phyloP scores from a whole-genome alignment of 2,888 invertebrate genomes.

The Sisyra terminalis region DNA sequence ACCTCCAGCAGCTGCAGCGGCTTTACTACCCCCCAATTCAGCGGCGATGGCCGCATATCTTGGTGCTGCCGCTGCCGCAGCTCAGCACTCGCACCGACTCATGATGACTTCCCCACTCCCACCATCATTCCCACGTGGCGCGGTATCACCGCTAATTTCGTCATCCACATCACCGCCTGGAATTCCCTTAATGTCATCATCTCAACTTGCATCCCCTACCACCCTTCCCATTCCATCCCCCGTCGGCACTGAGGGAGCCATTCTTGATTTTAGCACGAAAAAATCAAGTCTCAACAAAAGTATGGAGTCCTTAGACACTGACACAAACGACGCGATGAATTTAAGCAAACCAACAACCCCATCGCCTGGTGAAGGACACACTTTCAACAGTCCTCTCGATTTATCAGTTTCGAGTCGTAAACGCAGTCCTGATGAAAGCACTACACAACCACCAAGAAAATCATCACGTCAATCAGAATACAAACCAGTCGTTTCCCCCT shows the following conservation, averaged over 20 bases:
- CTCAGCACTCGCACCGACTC: constrained; percentile 54
- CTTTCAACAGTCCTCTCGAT: constrained; percentile 55
- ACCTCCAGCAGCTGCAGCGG: constrained; percentile 44
- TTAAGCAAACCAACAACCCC: constrained; percentile 47
- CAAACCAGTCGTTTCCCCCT: constrained; percentile 54
- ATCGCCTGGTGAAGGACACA: constrained; percentile 33
- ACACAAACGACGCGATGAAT: constrained; percentile 47
- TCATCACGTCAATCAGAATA: constrained; percentile 49
- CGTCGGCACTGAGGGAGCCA: constrained; percentile 34
- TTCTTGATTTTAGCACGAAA: constrained; percentile 70
- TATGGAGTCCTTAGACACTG: constrained; percentile 19
- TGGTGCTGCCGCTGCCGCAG: constrained; percentile 52
- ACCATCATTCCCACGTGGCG: constrained; percentile 26
- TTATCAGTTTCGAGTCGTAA: constrained; percentile 62
- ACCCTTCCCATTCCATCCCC: constrained; percentile 38
- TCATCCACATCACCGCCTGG: constrained; percentile 47
- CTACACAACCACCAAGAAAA: constrained; percentile 44
- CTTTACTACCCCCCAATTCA: constrained; percentile 58
- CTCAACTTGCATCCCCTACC: constrained; percentile 27
- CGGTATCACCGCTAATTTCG: constrained; percentile 50
- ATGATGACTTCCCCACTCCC: constrained; percentile 47
- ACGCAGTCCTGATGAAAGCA: constrained; percentile 46
- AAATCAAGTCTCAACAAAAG: constrained; percentile 20
- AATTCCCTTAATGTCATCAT: constrained; percentile 26
- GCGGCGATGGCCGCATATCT: constrained; percentile 72